phyloP scores from a whole-genome alignment of 2,113 vertebrate genomes.

The Pungitius pungitius region DNA sequence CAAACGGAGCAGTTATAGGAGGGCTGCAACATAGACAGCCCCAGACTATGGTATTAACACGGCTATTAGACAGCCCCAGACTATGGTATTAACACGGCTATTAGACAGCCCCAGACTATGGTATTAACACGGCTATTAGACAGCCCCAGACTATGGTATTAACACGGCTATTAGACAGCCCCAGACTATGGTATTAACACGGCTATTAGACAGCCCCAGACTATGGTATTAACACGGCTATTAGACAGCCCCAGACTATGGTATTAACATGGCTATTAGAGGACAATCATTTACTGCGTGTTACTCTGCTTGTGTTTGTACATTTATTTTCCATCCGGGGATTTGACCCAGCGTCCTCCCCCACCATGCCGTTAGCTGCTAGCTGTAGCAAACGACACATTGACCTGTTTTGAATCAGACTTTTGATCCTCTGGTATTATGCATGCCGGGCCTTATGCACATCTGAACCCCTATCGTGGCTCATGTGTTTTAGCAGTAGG shows the following conservation, averaged over 20 bases:
- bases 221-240: too few species aligned
- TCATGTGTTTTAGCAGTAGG: background rate
- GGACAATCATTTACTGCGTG: background rate
- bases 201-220: background rate
- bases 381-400: background rate
- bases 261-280: constrained; percentile 27
- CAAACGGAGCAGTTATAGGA: background rate
- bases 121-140: constrained; percentile 26
- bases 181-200: too few species aligned
- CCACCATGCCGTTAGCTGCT: background rate
- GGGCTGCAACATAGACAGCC: background rate
- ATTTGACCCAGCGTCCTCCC: background rate
- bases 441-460: too few species aligned
- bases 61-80: too few species aligned
- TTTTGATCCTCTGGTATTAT: background rate
- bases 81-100: constrained; percentile 18
- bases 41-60: constrained; percentile 19
- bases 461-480: background rate
- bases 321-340: background rate
- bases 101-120: constrained; percentile 26
- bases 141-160: constrained; percentile 20
- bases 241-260: constrained; percentile 1
- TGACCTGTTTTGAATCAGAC: background rate
- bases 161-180: constrained; percentile 11
- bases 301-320: background rate